Evolutionary conservation across 2,113 vertebrate species (phyloP).

Genomic region (Falcunculus frontatus): DNA sequence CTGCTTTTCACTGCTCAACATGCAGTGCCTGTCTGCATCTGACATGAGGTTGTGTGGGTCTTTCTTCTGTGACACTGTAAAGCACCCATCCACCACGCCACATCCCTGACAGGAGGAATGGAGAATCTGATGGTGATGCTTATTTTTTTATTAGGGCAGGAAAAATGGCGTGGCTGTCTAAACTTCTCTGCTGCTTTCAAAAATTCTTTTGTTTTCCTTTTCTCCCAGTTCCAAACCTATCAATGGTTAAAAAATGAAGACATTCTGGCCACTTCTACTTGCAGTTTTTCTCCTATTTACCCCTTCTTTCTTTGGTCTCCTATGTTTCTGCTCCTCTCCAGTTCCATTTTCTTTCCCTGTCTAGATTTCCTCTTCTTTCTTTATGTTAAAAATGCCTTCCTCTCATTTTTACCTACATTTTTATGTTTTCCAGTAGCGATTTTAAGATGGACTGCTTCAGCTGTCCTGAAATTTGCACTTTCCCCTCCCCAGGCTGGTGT

Average conservation of each 20-base stretch:
- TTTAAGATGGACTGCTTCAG: not conserved
- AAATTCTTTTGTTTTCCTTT: not conserved
- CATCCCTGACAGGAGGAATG: not conserved
- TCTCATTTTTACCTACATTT: not conserved
- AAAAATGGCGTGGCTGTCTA: not conserved
- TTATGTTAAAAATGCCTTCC: not conserved
- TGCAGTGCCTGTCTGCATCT: not conserved
- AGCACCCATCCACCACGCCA: accelerated
- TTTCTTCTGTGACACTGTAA: not conserved
- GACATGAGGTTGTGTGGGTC: not conserved
- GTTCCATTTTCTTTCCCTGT: not conserved
- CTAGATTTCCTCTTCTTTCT: not conserved
- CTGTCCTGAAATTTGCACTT: not conserved
- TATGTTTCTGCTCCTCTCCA: not conserved
- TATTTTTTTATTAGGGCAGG: not conserved
- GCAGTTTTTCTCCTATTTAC: not conserved
- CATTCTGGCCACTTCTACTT: not conserved
- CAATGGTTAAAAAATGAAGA: not conserved
- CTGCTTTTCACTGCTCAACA: not conserved
- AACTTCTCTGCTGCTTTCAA: not conserved
- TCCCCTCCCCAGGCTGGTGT: not conserved
- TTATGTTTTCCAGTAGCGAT: not conserved
- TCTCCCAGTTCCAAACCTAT: not conserved
- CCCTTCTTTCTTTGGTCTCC: not conserved
- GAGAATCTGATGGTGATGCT: not conserved